Conservation (phyloP, 2,797 vertebrate genomes). For the Lates japonicus region DNA sequence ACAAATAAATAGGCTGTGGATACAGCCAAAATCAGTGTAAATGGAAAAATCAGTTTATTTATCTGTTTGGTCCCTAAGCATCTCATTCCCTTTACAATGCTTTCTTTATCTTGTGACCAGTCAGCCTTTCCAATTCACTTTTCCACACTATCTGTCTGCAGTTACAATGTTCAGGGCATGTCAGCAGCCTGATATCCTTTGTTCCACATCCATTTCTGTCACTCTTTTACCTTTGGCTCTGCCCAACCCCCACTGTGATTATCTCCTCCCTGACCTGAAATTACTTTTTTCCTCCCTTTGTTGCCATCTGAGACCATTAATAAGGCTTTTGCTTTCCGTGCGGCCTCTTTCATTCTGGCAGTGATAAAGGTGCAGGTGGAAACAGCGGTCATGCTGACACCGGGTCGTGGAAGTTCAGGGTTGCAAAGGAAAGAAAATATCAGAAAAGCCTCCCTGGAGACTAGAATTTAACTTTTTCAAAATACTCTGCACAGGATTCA, state of each 20-base stretch:
- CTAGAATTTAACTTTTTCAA: neutral
- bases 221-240: slow-evolving; percentile 26
- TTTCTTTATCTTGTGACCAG: slow-evolving; percentile 60
- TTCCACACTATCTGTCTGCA: slow-evolving; percentile 20
- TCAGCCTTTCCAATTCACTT: slow-evolving; percentile 56
- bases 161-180: slow-evolving; percentile 42
- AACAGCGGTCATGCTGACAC: neutral
- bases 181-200: slow-evolving; percentile 40
- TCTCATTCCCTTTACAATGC: slow-evolving; percentile 17
- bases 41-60: slow-evolving; percentile 57
- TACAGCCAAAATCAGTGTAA: slow-evolving; percentile 43
- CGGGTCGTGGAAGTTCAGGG: neutral
- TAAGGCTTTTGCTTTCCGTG: slow-evolving; percentile 27
- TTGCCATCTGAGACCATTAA: slow-evolving; percentile 41
- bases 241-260: slow-evolving; percentile 29
- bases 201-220: slow-evolving; percentile 49
- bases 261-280: slow-evolving; percentile 64
- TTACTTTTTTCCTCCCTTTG: slow-evolving; percentile 52
- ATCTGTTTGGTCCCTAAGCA: slow-evolving; percentile 25
- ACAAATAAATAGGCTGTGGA: slow-evolving; percentile 66
- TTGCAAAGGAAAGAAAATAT: slow-evolving; percentile 36
- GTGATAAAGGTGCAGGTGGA: slow-evolving; percentile 36
- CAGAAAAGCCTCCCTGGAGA: slow-evolving; percentile 2
- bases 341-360: slow-evolving; percentile 16
- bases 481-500: neutral